phyloP scores from a whole-genome alignment of 2,797 vertebrate species.

The Typhlichthys subterraneus region DNA sequence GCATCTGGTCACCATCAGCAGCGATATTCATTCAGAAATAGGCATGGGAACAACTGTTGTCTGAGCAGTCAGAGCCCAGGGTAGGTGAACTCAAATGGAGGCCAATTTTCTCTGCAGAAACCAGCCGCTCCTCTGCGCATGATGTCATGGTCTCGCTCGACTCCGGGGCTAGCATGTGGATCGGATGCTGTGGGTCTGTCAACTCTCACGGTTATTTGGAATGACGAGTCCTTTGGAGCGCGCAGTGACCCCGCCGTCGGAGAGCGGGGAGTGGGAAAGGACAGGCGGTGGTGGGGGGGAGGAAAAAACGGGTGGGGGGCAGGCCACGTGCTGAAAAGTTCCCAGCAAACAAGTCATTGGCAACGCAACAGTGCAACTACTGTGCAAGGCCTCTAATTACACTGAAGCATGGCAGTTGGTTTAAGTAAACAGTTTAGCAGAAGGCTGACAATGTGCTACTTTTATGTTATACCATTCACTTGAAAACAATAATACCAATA shows the following conservation, averaged over 20 bases:
- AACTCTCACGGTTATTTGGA: constrained; percentile 67
- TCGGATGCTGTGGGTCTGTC: constrained; percentile 62
- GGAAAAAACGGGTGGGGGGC: constrained; percentile 11
- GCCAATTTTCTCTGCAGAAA: constrained; percentile 57
- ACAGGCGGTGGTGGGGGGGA: constrained; percentile 20
- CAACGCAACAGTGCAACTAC: constrained; percentile 24
- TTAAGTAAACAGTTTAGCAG: background rate
- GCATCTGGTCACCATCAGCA: constrained; percentile 68
- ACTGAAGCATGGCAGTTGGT: constrained; percentile 14
- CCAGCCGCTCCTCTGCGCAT: constrained; percentile 65
- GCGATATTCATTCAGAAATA: constrained; percentile 61
- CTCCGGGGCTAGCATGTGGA: constrained; percentile 51
- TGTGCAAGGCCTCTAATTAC: constrained; percentile 10
- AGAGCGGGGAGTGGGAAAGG: constrained; percentile 60
- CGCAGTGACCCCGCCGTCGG: constrained; percentile 65
- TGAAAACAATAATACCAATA: no score
- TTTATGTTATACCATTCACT: background rate
- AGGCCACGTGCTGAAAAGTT: constrained; percentile 36
- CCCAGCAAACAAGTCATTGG: constrained; percentile 36
- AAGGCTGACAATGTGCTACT: background rate
- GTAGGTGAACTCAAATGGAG: constrained; percentile 52
- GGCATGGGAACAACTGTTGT: constrained; percentile 64
- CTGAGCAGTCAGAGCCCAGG: constrained; percentile 45
- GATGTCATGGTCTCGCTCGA: constrained; percentile 75
- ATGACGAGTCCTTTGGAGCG: constrained; percentile 61